Conservation (phyloP, 1,140 invertebrate genomes). For the Diprion similis region DNA sequence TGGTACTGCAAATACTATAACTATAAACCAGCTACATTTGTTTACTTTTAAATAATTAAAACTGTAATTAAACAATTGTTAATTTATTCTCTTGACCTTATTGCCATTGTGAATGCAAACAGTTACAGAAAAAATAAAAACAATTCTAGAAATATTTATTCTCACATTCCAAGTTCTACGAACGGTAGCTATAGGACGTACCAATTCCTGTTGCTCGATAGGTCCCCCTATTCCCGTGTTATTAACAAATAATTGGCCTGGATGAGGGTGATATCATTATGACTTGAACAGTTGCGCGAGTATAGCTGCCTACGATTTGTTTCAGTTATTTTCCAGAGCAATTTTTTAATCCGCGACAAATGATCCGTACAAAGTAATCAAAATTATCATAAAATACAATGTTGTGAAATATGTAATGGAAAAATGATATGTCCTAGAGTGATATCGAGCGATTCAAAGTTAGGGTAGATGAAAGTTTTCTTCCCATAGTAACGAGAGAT, state of each 20-base stretch:
- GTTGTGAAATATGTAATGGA: too few species aligned
- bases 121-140: too few species aligned
- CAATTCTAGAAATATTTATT: background rate
- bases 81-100: background rate
- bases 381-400: too few species aligned
- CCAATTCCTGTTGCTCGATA: slow-evolving; percentile 23
- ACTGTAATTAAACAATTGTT: background rate
- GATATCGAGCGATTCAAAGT: too few species aligned
- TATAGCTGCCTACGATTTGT: background rate
- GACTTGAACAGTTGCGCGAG: slow-evolving; percentile 15
- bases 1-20: background rate
- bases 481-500: too few species aligned
- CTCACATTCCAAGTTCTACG: background rate
- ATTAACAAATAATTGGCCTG: slow-evolving; percentile 40
- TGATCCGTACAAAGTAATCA: too few species aligned
- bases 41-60: background rate
- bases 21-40: background rate
- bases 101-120: too few species aligned
- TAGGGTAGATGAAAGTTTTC: too few species aligned
- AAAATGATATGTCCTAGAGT: too few species aligned
- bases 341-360: too few species aligned
- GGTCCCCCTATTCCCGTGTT: slow-evolving; percentile 35
- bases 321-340: too few species aligned
- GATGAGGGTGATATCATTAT: slow-evolving; percentile 32
- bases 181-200: background rate